Percentiles rank a stretch among this genome's conserved stretches.
Evolutionary conservation across 2,888 invertebrate species (phyloP).

Genomic region (Agrotis segetum): DNA sequence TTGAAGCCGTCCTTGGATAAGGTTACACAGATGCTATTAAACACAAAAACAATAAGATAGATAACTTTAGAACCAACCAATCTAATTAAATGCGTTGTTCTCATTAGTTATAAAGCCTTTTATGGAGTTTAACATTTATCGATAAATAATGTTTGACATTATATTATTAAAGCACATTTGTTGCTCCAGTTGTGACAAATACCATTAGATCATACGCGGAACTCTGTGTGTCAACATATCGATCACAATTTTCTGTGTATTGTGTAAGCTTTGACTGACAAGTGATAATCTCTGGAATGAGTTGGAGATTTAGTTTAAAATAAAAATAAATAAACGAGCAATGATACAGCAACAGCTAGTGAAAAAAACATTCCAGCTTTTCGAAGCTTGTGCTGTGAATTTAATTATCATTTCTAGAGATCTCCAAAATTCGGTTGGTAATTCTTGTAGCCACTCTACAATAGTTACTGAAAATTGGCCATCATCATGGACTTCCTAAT

Average conservation of each 20-base stretch:
- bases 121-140: slow-evolving; percentile 13
- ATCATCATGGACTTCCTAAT: no score
- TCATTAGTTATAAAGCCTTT: slow-evolving; percentile 22
- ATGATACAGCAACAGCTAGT: neutral
- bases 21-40: neutral
- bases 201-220: slow-evolving; percentile 29
- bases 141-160: slow-evolving; percentile 17
- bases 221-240: neutral
- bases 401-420: neutral
- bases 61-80: neutral
- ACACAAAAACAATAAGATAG: neutral
- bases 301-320: neutral
- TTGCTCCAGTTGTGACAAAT: slow-evolving; percentile 2
- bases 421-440: no score
- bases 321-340: neutral
- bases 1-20: no score
- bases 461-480: no score
- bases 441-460: no score
- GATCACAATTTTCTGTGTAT: neutral
- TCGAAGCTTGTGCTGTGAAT: neutral
- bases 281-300: neutral
- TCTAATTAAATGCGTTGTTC: slow-evolving; percentile 9
- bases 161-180: slow-evolving; percentile 2
- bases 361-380: no score
- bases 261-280: neutral